These are phyloP conservation scores for Cephus sareptanus DNA, from an alignment of 2,888 invertebrate genomes.

Conservation along the genomic window DNA sequence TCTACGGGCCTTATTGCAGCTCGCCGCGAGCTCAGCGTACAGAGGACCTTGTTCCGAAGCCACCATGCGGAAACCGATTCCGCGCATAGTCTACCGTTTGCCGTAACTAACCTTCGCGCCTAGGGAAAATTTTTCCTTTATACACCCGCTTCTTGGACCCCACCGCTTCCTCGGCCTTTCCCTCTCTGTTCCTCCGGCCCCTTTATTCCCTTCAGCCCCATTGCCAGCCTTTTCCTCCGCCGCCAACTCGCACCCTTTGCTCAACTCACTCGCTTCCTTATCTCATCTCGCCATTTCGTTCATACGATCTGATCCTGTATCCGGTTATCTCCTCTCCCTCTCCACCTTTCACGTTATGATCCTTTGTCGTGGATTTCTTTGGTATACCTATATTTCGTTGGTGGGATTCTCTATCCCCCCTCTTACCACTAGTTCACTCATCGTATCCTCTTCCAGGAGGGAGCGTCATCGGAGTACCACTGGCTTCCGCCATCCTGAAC, in stretches of 20 bases:
- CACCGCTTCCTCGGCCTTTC: slow-evolving; percentile 12
- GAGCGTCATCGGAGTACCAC: too few species aligned
- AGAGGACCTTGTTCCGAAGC: slow-evolving; percentile 38
- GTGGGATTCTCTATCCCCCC: not conserved
- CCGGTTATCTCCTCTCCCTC: not conserved
- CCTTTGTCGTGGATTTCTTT: not conserved
- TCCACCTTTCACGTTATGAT: not conserved
- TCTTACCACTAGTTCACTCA: not conserved
- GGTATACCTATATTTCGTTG: not conserved
- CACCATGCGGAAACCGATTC: slow-evolving; percentile 45
- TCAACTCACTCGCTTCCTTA: not conserved
- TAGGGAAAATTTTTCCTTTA: slow-evolving; percentile 41
- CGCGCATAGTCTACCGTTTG: slow-evolving; percentile 10
- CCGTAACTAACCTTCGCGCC: slow-evolving; percentile 44
- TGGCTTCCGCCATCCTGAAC: not conserved
- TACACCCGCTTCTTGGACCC: slow-evolving; percentile 35
- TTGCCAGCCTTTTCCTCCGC: not conserved
- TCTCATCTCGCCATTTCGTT: not conserved
- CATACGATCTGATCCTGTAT: not conserved
- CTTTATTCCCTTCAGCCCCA: slow-evolving; percentile 4
- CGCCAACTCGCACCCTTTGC: not conserved
- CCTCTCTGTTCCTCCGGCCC: not conserved
- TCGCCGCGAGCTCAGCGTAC: slow-evolving; percentile 6
- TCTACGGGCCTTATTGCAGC: slow-evolving; percentile 1
- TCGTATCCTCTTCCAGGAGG: not conserved